A percentile compares a stretch with the other conserved stretches of the same genome.
These are phyloP conservation scores for Nyctalus aviator DNA, from an alignment of 2,797 vertebrate species.

Conservation along the genomic window DNA sequence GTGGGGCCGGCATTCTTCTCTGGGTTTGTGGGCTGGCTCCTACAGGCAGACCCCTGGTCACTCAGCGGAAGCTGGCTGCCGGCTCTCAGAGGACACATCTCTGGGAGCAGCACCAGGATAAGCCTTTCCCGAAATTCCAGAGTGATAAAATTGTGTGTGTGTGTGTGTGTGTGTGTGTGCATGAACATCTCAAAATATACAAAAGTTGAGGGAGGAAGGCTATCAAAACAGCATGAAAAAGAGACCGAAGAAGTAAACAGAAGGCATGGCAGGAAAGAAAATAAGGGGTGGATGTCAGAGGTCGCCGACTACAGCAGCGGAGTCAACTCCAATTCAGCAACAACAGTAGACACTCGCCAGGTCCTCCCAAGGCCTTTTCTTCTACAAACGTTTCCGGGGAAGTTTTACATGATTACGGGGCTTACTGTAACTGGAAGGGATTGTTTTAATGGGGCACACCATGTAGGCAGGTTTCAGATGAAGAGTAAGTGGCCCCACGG, in stretches of 20 bases:
- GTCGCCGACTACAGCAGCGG: not conserved
- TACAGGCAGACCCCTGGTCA: not conserved
- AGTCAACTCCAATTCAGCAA: not conserved
- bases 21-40: not conserved
- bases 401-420: not conserved
- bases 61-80: not conserved
- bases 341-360: fast-evolving
- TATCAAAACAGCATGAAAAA: not conserved
- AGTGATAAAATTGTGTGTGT: not conserved
- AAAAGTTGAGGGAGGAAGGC: not conserved
- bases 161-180: not conserved
- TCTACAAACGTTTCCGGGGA: not conserved
- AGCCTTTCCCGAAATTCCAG: not conserved
- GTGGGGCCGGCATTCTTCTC: not conserved
- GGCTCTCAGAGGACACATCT: not conserved
- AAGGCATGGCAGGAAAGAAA: not conserved
- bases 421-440: not conserved
- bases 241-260: not conserved
- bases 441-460: not conserved
- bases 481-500: not conserved
- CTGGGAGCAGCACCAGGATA: not conserved
- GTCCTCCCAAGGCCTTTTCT: not conserved
- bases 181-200: not conserved
- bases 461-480: not conserved
- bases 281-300: not conserved